phyloP scores from a whole-genome alignment of 2,797 vertebrate genomes.

The Falco peregrinus region DNA sequence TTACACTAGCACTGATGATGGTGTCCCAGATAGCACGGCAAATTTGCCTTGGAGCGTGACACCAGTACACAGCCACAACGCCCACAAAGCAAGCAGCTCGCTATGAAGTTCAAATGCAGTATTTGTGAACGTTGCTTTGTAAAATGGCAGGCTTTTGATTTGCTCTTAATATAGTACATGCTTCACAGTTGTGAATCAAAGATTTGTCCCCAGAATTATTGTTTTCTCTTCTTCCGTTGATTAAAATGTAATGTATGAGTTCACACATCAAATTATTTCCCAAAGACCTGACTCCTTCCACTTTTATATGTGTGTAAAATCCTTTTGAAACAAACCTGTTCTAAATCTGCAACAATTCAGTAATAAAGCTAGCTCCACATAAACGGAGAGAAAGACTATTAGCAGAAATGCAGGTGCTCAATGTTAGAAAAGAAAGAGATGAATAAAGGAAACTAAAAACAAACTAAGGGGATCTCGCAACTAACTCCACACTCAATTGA shows the following conservation, averaged over 20 bases:
- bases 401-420: neutral
- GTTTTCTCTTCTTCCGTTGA: neutral
- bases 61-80: rapidly evolving
- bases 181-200: neutral
- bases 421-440: neutral
- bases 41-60: neutral
- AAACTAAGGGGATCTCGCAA: neutral
- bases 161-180: neutral
- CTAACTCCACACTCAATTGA: neutral
- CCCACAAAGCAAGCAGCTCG: neutral
- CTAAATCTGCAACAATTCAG: neutral
- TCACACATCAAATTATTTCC: neutral
- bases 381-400: neutral
- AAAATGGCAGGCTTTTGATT: neutral
- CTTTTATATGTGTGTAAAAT: neutral
- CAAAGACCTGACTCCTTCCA: neutral
- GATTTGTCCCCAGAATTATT: neutral
- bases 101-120: neutral
- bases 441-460: neutral
- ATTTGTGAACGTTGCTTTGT: neutral
- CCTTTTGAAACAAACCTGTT: neutral
- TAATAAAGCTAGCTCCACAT: neutral
- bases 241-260: neutral
- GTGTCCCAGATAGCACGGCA: neutral
- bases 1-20: neutral